Evolutionary conservation across 2,797 vertebrate genomes (phyloP), one percentile per base, ranked within the genome.

Genomic region (Gymnothorax javanicus): DNA sequence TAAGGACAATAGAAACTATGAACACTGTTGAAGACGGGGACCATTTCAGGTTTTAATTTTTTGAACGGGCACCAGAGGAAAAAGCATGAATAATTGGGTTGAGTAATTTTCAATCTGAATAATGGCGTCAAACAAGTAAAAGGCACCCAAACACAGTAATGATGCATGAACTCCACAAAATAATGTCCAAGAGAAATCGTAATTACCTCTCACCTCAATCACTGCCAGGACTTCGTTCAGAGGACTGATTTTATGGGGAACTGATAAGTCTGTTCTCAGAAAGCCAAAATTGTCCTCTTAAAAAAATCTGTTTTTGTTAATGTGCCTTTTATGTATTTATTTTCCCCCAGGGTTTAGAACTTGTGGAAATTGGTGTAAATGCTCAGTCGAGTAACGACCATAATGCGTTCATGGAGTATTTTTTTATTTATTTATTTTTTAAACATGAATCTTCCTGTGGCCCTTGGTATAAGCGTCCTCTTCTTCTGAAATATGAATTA

Each of bases 291-390:
- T 77, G 27, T 43, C 33, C 92, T n/a, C 79, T 82, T 69, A 17
- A 52, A 67, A 59, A 13, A 91, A 88, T 90, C 7, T 20, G 3
- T 64, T 73, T 27, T 33, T 13, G 25, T 77, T 77, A 17, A 77
- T 91, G 94, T 95, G 95, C 94, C 94, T 96, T 96, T 94, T 89
- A 89, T 91, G 88, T 88, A 90, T 89, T 90, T 85, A 54, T 77
- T 88, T 87, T n/a, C n/a, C n/a, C n/a, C n/a, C n/a, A n/a, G n/a
- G n/a, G n/a, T n/a, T 85, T 59, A 4, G 9, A 64, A 82, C 88
- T 83, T 88, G 87, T 90, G 87, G 88, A 90, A 90, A 88, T 89
- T 77, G 50, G 73, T 77, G 33, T 27, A 77, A 50, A 17, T 77
- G 33, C 73, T 77, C 87, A 87, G 83, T 57, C 85, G 87, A 84